Evolutionary conservation across 2,797 vertebrate genomes (phyloP).

Genomic region (Siniperca obscura): DNA sequence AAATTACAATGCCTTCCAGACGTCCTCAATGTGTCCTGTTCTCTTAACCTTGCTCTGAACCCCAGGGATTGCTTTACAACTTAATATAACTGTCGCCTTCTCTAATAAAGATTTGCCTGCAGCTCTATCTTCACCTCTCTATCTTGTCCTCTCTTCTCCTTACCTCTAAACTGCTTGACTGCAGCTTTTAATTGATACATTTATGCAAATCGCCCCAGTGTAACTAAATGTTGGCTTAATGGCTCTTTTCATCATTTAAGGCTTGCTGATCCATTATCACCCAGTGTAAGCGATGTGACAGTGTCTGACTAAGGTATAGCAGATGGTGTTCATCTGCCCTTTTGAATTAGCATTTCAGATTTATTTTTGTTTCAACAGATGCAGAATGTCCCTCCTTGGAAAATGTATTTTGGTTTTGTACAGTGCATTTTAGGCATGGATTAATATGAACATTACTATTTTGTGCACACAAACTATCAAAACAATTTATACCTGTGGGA

Average conservation of each 20-base stretch:
- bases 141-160: constrained; percentile 23
- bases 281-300: constrained; percentile 45
- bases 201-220: constrained; percentile 60
- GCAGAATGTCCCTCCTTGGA: constrained; percentile 7
- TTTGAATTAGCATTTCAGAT: constrained; percentile 44
- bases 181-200: constrained; percentile 63
- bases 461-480: constrained; percentile 20
- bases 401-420: constrained; percentile 25
- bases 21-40: constrained; percentile 58
- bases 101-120: constrained; percentile 48
- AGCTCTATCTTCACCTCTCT: constrained; percentile 41
- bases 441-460: constrained; percentile 30
- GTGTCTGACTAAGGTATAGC: constrained; percentile 46
- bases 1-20: constrained; percentile 69
- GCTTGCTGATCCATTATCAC: constrained; percentile 58
- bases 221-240: constrained; percentile 63
- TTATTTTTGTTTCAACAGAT: constrained; percentile 53
- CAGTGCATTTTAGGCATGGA: constrained; percentile 14
- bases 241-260: constrained; percentile 58
- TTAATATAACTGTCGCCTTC: constrained; percentile 44
- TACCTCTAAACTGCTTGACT: constrained; percentile 36
- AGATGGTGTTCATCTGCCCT: constrained; percentile 45
- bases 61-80: constrained; percentile 64
- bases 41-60: constrained; percentile 72
- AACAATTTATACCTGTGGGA: constrained; percentile 19